phyloP scores from a whole-genome alignment of 1,140 invertebrate species.

The Luehdorfia chinensis region DNA sequence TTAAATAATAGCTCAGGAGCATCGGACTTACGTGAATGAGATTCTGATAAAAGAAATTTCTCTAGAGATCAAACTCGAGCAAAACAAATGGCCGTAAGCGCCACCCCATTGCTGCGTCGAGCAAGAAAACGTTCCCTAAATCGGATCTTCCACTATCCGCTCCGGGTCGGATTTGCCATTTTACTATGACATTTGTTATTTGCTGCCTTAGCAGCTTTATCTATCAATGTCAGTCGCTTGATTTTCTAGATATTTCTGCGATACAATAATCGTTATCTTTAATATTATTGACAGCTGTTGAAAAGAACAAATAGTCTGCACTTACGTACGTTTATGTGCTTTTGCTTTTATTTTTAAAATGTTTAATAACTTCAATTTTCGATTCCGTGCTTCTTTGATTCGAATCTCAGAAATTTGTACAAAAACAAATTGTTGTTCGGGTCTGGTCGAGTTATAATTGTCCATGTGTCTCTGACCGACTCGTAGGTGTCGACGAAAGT shows the following conservation, averaged over 20 bases:
- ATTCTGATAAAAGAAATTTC: slow-evolving; percentile 56
- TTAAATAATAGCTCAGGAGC: slow-evolving; percentile 27
- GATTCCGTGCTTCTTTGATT: too few relatives aligned
- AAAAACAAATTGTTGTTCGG: too few relatives aligned
- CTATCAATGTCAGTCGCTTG: slow-evolving; percentile 29
- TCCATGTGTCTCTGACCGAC: too few relatives aligned
- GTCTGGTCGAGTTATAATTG: too few relatives aligned
- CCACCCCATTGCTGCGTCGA: slow-evolving; percentile 20
- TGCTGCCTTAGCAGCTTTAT: slow-evolving; percentile 29
- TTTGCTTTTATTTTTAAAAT: background rate
- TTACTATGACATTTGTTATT: slow-evolving; percentile 29
- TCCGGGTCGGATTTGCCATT: slow-evolving; percentile 18
- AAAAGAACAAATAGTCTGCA: background rate
- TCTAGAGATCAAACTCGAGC: slow-evolving; percentile 49
- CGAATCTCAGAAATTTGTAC: too few relatives aligned
- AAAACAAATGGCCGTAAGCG: slow-evolving; percentile 43
- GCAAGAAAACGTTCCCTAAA: slow-evolving; percentile 22
- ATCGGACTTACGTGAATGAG: slow-evolving; percentile 39
- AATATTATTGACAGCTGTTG: slow-evolving; percentile 13
- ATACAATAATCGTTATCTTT: slow-evolving; percentile 13
- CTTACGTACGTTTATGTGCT: background rate
- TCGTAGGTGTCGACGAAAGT: too few relatives aligned
- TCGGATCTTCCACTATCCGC: slow-evolving; percentile 17
- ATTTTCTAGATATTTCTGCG: background rate
- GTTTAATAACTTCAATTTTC: background rate